Percentiles rank a stretch among this genome's conserved stretches.
These are phyloP conservation scores for Phyllotreta striolata DNA, from an alignment of 2,888 invertebrate species.

Conservation along the genomic window DNA sequence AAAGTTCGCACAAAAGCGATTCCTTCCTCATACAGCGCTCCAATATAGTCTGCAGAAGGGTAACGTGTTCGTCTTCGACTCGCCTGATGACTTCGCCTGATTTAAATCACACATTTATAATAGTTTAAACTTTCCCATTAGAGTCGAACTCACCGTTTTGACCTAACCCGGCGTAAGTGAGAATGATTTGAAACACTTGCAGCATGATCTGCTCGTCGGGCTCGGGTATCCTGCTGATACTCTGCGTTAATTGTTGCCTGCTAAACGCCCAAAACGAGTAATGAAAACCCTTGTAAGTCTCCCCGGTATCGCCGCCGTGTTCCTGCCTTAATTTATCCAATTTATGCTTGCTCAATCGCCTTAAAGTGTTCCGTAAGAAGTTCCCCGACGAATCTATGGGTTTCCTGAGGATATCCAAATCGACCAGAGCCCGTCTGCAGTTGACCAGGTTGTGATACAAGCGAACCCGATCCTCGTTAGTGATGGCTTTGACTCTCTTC, in stretches of 20 bases:
- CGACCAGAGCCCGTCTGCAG: slow-evolving; percentile 82
- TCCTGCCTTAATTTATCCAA: slow-evolving; percentile 79
- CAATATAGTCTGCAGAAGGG: slow-evolving; percentile 87
- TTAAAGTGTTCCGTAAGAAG: slow-evolving; percentile 86
- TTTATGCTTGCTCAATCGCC: slow-evolving; percentile 84
- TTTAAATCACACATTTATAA: slow-evolving; percentile 31
- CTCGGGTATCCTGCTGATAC: slow-evolving; percentile 84
- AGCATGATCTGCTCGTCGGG: slow-evolving; percentile 86
- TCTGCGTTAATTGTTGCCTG: slow-evolving; percentile 80
- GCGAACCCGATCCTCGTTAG: slow-evolving; percentile 87
- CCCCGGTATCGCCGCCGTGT: slow-evolving; percentile 75
- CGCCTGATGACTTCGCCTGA: slow-evolving; percentile 70
- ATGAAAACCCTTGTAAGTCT: slow-evolving; percentile 87
- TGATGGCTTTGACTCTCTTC: slow-evolving; percentile 74
- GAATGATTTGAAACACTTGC: slow-evolving; percentile 87
- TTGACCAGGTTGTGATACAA: slow-evolving; percentile 88
- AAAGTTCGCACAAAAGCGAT: slow-evolving; percentile 86
- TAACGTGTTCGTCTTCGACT: slow-evolving; percentile 88
- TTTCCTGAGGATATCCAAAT: slow-evolving; percentile 81
- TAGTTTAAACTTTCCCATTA: background rate
- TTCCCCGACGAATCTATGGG: slow-evolving; percentile 86
- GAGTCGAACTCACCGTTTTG: slow-evolving; percentile 65
- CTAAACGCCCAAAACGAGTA: slow-evolving; percentile 92
- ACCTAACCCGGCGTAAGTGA: slow-evolving; percentile 87
- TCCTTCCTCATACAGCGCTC: slow-evolving; percentile 92